Evolutionary conservation across 2,797 vertebrate species (phyloP).

Genomic region (Steatocranus sp.): DNA sequence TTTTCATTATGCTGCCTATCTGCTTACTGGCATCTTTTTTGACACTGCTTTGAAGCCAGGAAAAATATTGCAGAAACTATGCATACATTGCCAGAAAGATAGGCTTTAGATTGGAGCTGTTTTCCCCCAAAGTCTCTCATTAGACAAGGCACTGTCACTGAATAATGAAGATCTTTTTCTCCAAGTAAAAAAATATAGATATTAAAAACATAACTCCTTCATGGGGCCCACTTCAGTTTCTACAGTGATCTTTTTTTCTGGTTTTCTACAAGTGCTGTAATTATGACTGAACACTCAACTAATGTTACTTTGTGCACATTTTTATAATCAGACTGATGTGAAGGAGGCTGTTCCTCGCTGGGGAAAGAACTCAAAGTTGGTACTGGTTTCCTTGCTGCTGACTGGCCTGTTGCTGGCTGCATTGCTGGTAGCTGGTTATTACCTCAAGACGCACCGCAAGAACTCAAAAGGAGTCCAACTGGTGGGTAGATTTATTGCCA

Average conservation of each 20-base stretch:
- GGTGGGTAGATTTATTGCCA: constrained; percentile 74
- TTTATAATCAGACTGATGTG: constrained; percentile 59
- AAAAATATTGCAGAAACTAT: background rate
- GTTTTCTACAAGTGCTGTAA: background rate
- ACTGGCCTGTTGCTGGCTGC: constrained; percentile 83
- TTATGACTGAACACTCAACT: background rate
- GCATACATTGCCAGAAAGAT: background rate
- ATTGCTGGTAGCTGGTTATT: constrained; percentile 82
- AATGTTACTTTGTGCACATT: background rate
- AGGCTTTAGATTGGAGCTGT: background rate
- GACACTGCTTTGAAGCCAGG: background rate
- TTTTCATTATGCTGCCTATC: background rate
- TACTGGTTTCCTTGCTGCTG: constrained; percentile 86
- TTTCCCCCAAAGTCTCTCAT: background rate
- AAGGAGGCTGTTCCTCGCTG: constrained; percentile 55
- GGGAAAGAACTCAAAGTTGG: constrained; percentile 76
- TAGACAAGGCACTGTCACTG: background rate
- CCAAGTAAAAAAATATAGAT: background rate
- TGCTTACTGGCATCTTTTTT: background rate
- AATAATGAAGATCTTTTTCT: background rate
- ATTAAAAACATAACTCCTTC: background rate
- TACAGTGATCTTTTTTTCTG: background rate
- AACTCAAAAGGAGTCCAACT: constrained; percentile 86
- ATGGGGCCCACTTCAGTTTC: background rate
- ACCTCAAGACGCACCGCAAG: constrained; percentile 83